A percentile compares a stretch with the other conserved stretches of the same genome.
Conservation (phyloP, 2,888 invertebrate species). For the Escarpia spicata region DNA sequence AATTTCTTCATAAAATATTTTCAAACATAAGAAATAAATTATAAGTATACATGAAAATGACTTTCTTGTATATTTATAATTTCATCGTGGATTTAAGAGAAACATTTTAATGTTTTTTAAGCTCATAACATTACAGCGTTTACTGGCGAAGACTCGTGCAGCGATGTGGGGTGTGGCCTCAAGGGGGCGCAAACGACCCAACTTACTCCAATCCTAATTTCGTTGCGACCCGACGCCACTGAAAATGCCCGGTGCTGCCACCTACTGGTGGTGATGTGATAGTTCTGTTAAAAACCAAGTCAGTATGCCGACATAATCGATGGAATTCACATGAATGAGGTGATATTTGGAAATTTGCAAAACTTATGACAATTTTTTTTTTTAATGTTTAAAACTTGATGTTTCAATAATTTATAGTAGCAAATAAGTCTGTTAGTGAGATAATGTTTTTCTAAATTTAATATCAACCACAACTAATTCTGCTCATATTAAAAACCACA, state of each 20-base stretch:
- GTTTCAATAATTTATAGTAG: neutral
- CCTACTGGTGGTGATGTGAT: neutral
- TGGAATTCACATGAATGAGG: neutral
- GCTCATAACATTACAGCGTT: neutral
- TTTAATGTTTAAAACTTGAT: too few species aligned
- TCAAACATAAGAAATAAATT: neutral
- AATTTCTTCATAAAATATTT: constrained; percentile 1
- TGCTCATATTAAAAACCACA: too few species aligned
- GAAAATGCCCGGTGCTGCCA: constrained; percentile 63
- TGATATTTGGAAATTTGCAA: neutral
- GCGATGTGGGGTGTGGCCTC: neutral
- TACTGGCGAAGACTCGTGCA: neutral
- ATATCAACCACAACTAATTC: too few species aligned
- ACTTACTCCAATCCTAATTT: constrained; percentile 96
- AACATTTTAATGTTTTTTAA: neutral
- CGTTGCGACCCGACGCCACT: constrained; percentile 93
- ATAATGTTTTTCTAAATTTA: neutral
- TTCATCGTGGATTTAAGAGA: neutral
- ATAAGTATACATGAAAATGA: neutral
- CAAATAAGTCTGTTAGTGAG: neutral
- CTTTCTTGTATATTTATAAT: neutral
- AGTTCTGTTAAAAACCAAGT: neutral
- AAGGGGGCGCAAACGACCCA: neutral
- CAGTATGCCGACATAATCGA: neutral
- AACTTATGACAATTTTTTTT: neutral